Base-by-base conservation (phyloP, 2,797 vertebrate genomes). In the Amniataba percoides region DNA sequence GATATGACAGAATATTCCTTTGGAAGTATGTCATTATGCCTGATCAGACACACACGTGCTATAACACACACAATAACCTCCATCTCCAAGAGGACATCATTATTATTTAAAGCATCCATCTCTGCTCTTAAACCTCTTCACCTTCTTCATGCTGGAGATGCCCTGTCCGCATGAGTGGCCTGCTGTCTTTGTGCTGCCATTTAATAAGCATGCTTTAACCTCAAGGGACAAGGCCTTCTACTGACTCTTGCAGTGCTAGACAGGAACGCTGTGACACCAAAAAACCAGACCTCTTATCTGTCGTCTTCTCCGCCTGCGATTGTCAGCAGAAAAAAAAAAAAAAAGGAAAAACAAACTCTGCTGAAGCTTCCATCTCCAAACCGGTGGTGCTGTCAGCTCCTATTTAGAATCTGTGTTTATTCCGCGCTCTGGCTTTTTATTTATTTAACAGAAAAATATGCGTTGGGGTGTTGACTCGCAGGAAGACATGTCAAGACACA, bases 61-160 rank as follows among this genome's bases (percentile, higher is more conserved):
- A 58, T 27, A 60, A 63, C 25, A 58, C 27, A 71, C 63, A 64
- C 39, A 81, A 80, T 66, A 82, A 82, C 77, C 69, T 86, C 69
- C 71, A 36, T 81, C 80, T 86, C 65, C 81, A 78, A 85, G 87
- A 92, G 87, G 79, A 75, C 78, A 46, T 88, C 85, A 92, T 95
- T 92, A 93, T 90, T 95, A 93, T 92, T 95, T 93, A 93, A 95
- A 89, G 79, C 83, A 69, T 76, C 87, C 84, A 87, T 93, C 87
- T 93, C 69, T 76, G 77, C 89, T 92, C 82, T 89, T 87, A 90
- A 77, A 93, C 74, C 88, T 82, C 74, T 80, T 90, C 91, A 91
- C 86, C 88, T 86, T 87, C 71, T 59, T 62, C 55, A 57, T 70
- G 77, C 81, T 74, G 69, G 72, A 86, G 74, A 88, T 86, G 83